These are phyloP conservation scores for Oriolus oriolus DNA, from an alignment of 2,113 vertebrate genomes.

Conservation along the genomic window DNA sequence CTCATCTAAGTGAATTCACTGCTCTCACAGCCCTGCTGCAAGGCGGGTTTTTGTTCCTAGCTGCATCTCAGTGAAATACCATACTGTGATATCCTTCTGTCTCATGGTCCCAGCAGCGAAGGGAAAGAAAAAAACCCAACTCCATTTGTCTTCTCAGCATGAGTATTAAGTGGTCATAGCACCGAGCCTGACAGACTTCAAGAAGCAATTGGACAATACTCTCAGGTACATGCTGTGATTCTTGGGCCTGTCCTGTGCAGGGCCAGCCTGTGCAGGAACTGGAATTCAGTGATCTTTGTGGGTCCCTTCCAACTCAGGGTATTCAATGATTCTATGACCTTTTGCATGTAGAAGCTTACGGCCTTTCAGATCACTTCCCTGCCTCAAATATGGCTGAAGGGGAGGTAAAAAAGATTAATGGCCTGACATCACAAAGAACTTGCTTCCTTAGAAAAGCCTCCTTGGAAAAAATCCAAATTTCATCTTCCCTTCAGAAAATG, in stretches of 20 bases:
- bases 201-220: background rate
- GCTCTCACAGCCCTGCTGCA: rapidly evolving
- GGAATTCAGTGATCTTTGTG: background rate
- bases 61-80: background rate
- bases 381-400: background rate
- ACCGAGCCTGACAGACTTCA: background rate
- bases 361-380: background rate
- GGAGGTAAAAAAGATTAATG: background rate
- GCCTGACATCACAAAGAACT: background rate
- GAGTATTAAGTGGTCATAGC: background rate
- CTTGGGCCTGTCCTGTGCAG: background rate
- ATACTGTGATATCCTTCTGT: background rate
- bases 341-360: background rate
- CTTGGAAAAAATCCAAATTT: background rate
- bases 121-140: background rate
- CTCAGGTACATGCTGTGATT: background rate
- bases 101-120: background rate
- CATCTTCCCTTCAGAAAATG: background rate
- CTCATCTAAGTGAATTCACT: background rate
- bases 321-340: background rate
- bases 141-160: background rate
- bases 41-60: background rate
- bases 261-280: background rate
- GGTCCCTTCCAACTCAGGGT: background rate
- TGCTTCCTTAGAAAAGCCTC: background rate